These are phyloP conservation scores for Bradynema listronoti DNA, from an alignment of 1,140 invertebrate genomes.

Conservation along the genomic window DNA sequence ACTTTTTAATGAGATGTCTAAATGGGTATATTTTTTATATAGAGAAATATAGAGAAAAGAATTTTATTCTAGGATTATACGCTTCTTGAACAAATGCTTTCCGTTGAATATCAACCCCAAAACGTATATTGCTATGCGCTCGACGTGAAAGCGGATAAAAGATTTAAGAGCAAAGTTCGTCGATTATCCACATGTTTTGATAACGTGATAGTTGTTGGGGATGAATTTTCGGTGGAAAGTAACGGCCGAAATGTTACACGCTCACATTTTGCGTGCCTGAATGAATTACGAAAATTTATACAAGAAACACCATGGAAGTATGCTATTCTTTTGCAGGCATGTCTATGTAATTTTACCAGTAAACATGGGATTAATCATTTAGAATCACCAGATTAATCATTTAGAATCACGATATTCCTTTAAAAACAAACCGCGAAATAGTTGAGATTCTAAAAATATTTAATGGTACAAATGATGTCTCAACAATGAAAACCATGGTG, in stretches of 20 bases:
- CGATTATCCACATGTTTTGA: slow-evolving; percentile 25
- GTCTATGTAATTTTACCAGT: too few species aligned
- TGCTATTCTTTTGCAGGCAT: too few species aligned
- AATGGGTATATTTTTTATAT: not conserved
- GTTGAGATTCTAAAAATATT: slow-evolving; percentile 26
- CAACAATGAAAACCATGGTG: slow-evolving; percentile 11
- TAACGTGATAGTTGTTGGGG: slow-evolving; percentile 26
- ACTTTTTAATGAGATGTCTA: not conserved
- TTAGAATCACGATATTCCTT: slow-evolving; percentile 38
- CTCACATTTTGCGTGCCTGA: slow-evolving; percentile 24
- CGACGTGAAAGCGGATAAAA: slow-evolving; percentile 22
- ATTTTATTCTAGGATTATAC: slow-evolving; percentile 33
- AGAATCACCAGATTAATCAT: not conserved
- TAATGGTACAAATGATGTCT: slow-evolving; percentile 34
- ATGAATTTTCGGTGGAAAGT: slow-evolving; percentile 21
- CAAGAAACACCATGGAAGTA: too few species aligned
- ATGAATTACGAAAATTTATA: too few species aligned
- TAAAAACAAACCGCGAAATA: slow-evolving; percentile 33
- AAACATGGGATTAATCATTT: too few species aligned
- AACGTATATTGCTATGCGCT: slow-evolving; percentile 37
- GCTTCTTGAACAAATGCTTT: slow-evolving; percentile 34
- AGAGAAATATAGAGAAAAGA: not conserved
- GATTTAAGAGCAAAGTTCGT: slow-evolving; percentile 24
- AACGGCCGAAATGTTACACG: slow-evolving; percentile 24
- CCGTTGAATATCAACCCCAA: slow-evolving; percentile 31